These are phyloP conservation scores for Colius striatus DNA, from an alignment of 2,113 vertebrate genomes.

Conservation along the genomic window DNA sequence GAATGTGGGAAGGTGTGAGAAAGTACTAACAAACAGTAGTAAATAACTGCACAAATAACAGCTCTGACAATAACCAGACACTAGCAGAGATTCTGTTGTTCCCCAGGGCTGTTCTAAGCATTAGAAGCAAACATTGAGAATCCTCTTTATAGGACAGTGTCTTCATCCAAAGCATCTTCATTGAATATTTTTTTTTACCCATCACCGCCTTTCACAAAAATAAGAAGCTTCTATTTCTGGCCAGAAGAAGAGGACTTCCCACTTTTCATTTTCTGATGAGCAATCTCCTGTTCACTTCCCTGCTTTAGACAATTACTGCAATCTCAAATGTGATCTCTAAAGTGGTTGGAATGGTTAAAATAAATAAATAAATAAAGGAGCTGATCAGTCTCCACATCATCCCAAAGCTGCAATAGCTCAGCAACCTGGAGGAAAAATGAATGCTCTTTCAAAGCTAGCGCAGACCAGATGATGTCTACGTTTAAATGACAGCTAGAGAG, in stretches of 20 bases:
- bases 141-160: neutral
- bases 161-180: neutral
- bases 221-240: neutral
- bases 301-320: neutral
- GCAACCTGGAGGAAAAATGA: neutral
- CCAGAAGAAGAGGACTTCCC: neutral
- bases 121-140: neutral
- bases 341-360: neutral
- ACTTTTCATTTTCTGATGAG: neutral
- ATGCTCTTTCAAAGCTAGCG: conserved; percentile 1
- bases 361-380: neutral
- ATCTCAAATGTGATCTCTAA: neutral
- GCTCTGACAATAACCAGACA: neutral
- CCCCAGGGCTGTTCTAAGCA: neutral
- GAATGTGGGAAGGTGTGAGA: neutral
- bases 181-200: neutral
- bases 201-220: too few species aligned
- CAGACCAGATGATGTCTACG: neutral
- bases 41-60: neutral
- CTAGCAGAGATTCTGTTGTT: neutral
- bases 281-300: neutral
- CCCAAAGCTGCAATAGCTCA: conserved; percentile 2
- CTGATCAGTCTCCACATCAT: neutral
- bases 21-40: neutral
- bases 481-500: neutral